Base-by-base conservation (phyloP, 2,113 vertebrate genomes). In the Hippocampus comes region DNA sequence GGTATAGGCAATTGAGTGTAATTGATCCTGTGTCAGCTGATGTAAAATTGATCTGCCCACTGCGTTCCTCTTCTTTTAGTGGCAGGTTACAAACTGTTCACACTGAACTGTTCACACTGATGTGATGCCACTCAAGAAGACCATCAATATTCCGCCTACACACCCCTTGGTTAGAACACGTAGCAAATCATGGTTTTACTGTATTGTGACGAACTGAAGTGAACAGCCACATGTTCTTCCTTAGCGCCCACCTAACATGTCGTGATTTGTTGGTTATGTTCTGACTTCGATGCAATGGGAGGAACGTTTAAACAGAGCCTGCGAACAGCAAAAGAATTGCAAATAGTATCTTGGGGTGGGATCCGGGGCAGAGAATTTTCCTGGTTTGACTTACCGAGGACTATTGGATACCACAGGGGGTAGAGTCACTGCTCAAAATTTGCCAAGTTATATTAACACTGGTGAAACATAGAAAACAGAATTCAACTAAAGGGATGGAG, bases 31-130 rank as follows among this genome's bases (percentile, higher is more conserved):
- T 70, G 72, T 73, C 53, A 17, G 63, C 61, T 75, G 60, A 76
- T 63, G 75, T 71, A 63, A 67, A 55, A 76, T 90, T 48, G 84
- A 89, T 87, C 75, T 51, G 67, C 72, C 72, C 65, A 74, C 82
- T 43, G n/a, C 18, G 17, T 71, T 57, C 71, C 68, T 34, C 76
- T 64, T 79, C 77, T 78, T 88, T 82, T 86, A 88, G 81, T 70
- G 79, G 74, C 49, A 81, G 27, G 15, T 34, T 60, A 18, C 5
- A 82, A 85, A 84, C 81, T 86, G 14, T 9, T 59, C 59, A 27
- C 11, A 27, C n/a, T 1, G 25, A 9, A 84, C 81, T 86, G 14
- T 9, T 59, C 59, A 27, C 11, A 27, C n/a, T 1, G 25, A 9
- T 41, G 71, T 27, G 64, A 74, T 25, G 60, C 73, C 82, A 77